A percentile compares a stretch with the other conserved stretches of the same genome.
Evolutionary conservation across 2,797 vertebrate species (phyloP).

Genomic region (Falco berigora): DNA sequence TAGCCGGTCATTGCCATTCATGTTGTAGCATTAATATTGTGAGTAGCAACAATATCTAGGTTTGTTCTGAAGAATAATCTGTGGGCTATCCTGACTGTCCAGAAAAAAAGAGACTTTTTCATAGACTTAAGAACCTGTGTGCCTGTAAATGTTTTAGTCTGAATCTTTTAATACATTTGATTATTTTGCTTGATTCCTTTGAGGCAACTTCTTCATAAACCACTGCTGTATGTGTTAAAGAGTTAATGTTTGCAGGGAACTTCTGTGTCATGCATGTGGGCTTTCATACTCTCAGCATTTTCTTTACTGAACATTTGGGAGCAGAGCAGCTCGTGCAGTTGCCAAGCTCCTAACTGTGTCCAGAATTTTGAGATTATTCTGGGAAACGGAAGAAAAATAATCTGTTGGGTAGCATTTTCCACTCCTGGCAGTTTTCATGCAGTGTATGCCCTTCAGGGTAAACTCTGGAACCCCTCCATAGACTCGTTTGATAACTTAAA

Average conservation of each 20-base stretch:
- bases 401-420: background rate
- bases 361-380: slow-evolving; percentile 26
- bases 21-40: background rate
- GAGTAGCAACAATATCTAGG: background rate
- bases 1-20: background rate
- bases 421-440: background rate
- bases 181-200: background rate
- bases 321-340: background rate
- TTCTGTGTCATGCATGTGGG: background rate
- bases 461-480: background rate
- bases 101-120: background rate
- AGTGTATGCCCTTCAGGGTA: background rate
- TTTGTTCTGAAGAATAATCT: background rate
- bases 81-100: background rate
- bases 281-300: background rate
- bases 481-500: background rate
- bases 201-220: background rate
- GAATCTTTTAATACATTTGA: background rate
- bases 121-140: background rate
- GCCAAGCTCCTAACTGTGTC: slow-evolving; percentile 15
- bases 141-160: background rate
- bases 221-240: background rate
- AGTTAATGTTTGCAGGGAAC: background rate
- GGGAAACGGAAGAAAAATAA: background rate
- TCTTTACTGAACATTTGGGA: slow-evolving; percentile 8